These are phyloP conservation scores for Eumerus sabulonum DNA, from an alignment of 2,888 invertebrate species.

Conservation along the genomic window DNA sequence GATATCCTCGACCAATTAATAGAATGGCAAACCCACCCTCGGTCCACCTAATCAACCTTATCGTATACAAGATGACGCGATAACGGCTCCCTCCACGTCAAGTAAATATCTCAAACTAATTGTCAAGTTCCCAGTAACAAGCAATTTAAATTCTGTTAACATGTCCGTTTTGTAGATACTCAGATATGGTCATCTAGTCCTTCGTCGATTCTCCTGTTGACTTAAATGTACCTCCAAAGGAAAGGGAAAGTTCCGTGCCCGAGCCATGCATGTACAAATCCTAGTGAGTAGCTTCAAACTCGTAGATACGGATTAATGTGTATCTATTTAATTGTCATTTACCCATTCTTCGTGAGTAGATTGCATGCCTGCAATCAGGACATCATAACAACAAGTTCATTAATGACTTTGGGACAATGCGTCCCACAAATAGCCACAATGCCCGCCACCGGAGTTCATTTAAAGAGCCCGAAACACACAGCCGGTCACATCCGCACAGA, in stretches of 20 bases:
- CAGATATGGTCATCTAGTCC: conserved; percentile 26
- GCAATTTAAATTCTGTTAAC: conserved; percentile 52
- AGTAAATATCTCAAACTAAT: conserved; percentile 44
- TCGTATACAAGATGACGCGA: conserved; percentile 22
- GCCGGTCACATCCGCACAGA: conserved; percentile 36
- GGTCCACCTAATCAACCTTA: no score
- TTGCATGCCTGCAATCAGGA: conserved; percentile 54
- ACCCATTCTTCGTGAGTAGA: conserved; percentile 43
- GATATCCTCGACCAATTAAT: no score
- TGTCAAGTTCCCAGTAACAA: conserved; percentile 21
- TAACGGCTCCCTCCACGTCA: conserved; percentile 10
- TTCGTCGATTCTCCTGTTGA: conserved; percentile 15
- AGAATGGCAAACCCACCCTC: no score
- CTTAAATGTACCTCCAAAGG: conserved; percentile 6
- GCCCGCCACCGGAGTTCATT: conserved; percentile 62
- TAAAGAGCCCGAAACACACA: conserved; percentile 56
- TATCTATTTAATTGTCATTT: conserved; percentile 68
- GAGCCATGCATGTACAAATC: no score
- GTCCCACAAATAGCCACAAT: conserved; percentile 62
- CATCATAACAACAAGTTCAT: conserved; percentile 69
- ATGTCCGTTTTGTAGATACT: background rate
- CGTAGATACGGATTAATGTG: conserved; percentile 56
- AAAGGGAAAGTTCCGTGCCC: background rate
- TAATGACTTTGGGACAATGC: conserved; percentile 58
- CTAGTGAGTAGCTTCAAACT: background rate